These are phyloP conservation scores for Myotis davidii DNA, from an alignment of 2,113 vertebrate genomes.

Conservation along the genomic window DNA sequence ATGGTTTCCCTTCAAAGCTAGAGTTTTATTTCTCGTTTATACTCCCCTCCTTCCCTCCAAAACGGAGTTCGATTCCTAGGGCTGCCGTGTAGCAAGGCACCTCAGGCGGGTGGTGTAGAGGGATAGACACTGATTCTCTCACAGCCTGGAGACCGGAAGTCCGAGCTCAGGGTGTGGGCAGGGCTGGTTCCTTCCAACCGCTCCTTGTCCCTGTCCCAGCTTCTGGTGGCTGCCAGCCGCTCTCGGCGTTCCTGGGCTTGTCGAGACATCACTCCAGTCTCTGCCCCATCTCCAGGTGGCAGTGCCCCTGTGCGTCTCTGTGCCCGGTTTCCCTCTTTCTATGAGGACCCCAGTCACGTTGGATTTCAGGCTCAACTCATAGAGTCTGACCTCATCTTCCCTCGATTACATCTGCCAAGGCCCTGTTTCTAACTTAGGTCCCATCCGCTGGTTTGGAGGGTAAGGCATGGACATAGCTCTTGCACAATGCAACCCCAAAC, in stretches of 20 bases:
- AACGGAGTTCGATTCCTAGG: neutral
- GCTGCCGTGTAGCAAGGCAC: neutral
- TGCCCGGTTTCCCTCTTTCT: neutral
- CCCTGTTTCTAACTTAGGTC: neutral
- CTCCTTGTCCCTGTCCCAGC: neutral
- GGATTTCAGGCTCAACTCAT: too few species aligned
- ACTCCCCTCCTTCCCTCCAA: fast-evolving
- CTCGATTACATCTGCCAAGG: neutral
- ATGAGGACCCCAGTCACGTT: neutral
- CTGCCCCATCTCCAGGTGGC: fast-evolving
- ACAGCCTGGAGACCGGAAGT: neutral
- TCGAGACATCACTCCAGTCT: neutral
- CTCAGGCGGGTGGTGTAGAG: neutral
- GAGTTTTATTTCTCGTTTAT: neutral
- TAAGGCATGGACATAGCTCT: neutral
- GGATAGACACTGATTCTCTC: neutral
- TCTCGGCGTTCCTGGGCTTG: fast-evolving
- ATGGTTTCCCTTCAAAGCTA: neutral
- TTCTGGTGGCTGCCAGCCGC: neutral
- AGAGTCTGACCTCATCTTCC: neutral
- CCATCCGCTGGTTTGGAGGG: neutral
- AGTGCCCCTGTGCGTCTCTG: neutral
- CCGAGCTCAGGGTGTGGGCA: neutral
- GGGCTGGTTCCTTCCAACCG: neutral
- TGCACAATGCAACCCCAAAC: neutral